phyloP scores from a whole-genome alignment of 2,888 invertebrate genomes.

The Amiota communis region DNA sequence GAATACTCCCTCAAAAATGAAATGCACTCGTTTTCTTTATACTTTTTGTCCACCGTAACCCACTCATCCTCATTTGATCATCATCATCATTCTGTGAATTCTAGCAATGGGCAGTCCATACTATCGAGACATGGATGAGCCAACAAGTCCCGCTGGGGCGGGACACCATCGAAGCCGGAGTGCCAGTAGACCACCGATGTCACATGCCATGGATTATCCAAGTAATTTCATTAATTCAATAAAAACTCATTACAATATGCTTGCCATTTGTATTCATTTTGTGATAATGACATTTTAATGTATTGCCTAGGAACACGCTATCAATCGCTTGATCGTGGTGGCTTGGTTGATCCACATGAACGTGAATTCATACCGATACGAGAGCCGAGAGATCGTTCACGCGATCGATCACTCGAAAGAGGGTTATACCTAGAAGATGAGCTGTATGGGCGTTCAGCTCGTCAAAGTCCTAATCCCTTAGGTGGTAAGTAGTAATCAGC shows the following conservation, averaged over 20 bases:
- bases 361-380: constrained; percentile 91
- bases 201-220: constrained; percentile 77
- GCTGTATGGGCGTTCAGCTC: constrained; percentile 79
- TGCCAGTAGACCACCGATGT: constrained; percentile 82
- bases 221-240: constrained; percentile 64
- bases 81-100: constrained; percentile 74
- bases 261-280: neutral
- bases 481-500: constrained; percentile 60
- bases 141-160: constrained; percentile 89
- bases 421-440: constrained; percentile 82
- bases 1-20: neutral
- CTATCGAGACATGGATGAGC: constrained; percentile 86
- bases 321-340: constrained; percentile 82
- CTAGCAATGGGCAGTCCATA: constrained; percentile 79
- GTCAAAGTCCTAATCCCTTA: constrained; percentile 81
- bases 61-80: constrained; percentile 74
- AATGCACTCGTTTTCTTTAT: constrained; percentile 46
- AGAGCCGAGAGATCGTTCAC: constrained; percentile 81
- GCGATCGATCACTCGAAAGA: constrained; percentile 80
- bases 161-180: constrained; percentile 87
- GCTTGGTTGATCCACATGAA: constrained; percentile 83
- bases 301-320: constrained; percentile 74
- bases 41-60: constrained; percentile 45
- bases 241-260: neutral
- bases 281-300: neutral